Base-by-base conservation (phyloP, 2,797 vertebrate species). In the Eospalax fontanierii region DNA sequence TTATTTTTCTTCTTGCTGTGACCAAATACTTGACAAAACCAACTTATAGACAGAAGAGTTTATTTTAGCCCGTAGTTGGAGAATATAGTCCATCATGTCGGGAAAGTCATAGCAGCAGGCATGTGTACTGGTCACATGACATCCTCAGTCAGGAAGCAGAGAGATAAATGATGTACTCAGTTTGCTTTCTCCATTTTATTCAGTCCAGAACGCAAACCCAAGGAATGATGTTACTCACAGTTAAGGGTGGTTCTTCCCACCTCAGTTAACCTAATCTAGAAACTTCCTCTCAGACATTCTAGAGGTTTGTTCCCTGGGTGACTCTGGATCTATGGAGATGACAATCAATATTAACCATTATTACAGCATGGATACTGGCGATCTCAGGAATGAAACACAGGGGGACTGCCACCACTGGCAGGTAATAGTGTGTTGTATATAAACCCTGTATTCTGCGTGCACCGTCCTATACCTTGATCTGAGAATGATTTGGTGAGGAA, bases 311-410 rank as follows among this genome's bases (percentile, higher is more conserved):
- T 50, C 38, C 15, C 35, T 30, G 66, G 26, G 59, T 22, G 26
- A 43, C 43, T 87, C 54, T 33, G 33, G 40, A 61, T 21, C 6
- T 43, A 50, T 43, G 50, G 50, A 19, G 16, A 35, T 87, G 50
- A 33, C 26, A 59, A 9, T 43, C 35, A 21, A 19, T 33, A 10
- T 59, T 74, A 43, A 4, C 54, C 50, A 21, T 40, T 26, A 21
- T 40, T 26, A 74, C 6, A 66, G 75, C 28, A 0, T 10, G 8
- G 54, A 68, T 6, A 14, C 18, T 28, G 0, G 0, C 65, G 50
- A 1, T 38, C 73, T 43, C 43, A 66, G 35, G 16, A 76, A 70
- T 80, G 14, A 54, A 54, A 12, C 50, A 54, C 50, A 54, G 70
- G 82, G 19, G 11, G 14, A 14, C 63, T 73, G 1, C 63, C 19